Evolutionary conservation across 92 coral and sea anemone genomes (phyloP), one percentile per base, ranked within the genome.

Genomic region (Blastomussa wellsi): DNA sequence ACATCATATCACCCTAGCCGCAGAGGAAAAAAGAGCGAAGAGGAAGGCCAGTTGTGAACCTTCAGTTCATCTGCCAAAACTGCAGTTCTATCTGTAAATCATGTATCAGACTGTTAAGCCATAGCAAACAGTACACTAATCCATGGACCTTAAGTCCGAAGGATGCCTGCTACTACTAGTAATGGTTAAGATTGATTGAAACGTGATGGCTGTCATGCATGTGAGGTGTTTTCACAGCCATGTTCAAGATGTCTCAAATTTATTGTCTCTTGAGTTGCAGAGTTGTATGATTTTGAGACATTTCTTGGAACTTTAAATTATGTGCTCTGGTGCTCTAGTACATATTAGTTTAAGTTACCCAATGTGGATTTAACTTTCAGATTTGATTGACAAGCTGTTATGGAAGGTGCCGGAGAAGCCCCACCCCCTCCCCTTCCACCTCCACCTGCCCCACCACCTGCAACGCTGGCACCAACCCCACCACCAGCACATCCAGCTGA

Each of bases 381-480:
- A 52, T 81, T 41, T 52, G 5, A 51, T 36, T 32, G 69, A 70
- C 13, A 31, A 26, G 68, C 26, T 32, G 7, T 32, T 29, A 84
- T 84, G 87, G 87, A 84, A 39, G 87, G 31, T 60, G 87, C 31
- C 33, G 79, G 80, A 38, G 70, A 78, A 65, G 65, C 80, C 32
- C 76, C 87, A 32, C 44, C 79, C 37, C 62, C 85, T 33, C 66
- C 92, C 16, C 55, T n/a, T n/a, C n/a, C n/a, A n/a, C 62, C 89
- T 33, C 80, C 90, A 35, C 70, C 82, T 5, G 83, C 78, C 29
- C 65, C 78, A 15, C 68, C 78, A 13, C 72, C 84, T 57, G 65
- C 64, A 2, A 8, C 64, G 4, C 28, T 28, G 4, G 28, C 64
- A 0, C 64, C 64, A 22, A 22, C 60, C 0, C n/a, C 60, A 53